Conservation (phyloP, 2,113 vertebrate genomes). For the Proteles cristata region DNA sequence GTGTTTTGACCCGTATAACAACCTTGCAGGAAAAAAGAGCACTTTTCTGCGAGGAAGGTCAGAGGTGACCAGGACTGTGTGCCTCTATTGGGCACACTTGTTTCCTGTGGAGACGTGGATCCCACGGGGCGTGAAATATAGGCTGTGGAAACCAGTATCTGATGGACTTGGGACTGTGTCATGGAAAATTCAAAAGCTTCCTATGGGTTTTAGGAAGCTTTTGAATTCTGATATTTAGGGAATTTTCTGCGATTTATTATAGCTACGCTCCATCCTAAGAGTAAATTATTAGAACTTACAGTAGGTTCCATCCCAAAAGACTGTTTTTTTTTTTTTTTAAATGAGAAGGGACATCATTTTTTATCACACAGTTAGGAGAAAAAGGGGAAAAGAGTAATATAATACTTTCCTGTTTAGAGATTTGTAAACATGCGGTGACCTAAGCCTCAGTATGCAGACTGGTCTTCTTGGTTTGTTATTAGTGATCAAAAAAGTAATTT, state of each 20-base stretch:
- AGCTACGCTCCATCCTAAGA: neutral
- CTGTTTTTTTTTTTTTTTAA: neutral
- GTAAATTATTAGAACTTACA: neutral
- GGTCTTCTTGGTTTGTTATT: neutral
- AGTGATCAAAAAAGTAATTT: neutral
- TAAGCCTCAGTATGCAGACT: neutral
- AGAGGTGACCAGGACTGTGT: neutral
- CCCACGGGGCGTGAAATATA: neutral
- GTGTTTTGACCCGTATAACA: slow-evolving; percentile 69
- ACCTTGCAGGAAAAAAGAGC: neutral
- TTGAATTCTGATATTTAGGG: too few relatives aligned
- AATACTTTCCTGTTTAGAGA: neutral
- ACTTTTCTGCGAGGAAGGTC: neutral
- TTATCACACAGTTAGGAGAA: neutral
- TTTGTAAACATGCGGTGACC: neutral
- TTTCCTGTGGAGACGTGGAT: neutral
- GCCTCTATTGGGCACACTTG: neutral
- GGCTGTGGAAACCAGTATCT: neutral
- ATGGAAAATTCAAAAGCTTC: neutral
- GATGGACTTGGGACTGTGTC: neutral
- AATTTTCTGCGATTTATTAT: slow-evolving; percentile 17
- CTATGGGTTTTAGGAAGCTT: too few relatives aligned
- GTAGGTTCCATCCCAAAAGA: neutral
- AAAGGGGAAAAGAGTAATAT: neutral
- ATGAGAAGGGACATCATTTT: neutral